Base-by-base conservation (phyloP, 2,113 vertebrate species). In the Oplegnathus fasciatus region DNA sequence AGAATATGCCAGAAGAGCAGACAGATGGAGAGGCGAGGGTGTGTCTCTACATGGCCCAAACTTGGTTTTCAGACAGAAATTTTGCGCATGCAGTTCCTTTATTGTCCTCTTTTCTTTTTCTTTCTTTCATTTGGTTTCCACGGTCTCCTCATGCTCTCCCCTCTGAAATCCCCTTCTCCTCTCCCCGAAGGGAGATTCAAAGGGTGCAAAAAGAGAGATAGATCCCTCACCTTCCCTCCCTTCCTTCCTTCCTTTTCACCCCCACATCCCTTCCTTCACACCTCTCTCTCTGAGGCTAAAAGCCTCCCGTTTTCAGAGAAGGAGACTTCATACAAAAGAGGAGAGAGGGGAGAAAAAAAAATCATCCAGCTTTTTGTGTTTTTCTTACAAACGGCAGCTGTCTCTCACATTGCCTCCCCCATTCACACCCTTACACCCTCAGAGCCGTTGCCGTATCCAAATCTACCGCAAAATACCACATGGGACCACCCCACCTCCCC, bases 361-460 rank as follows among this genome's bases (percentile, higher is more conserved):
- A 77, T 13, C 26, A 58, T 60, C 44, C 55, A 64, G 30, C 37
- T 48, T 85, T 86, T 74, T 78, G 42, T 58, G n/a, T 69, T 84
- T 85, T 62, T 48, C 64, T 80, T 74, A 55, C 71, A 88, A 85
- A 80, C 48, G n/a, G 82, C 64, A 70, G 78, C 70, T 86, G 76
- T 76, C 82, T 75, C 68, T 75, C 84, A 75, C 82, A 52, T 79
- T 17, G 44, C 78, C 32, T 65, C 30, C 44, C 50, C 75, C 76
- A 65, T 86, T 82, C 67, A 89, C 78, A 81, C 80, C 75, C 71
- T 71, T 37, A 52, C 82, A 83, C 75, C 83, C 76, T 80, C 44
- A 20, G 75, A 86, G 65, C 65, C n/a, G 6, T 37, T 65, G 62
- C 75, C 28, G n/a, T 37, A 44, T 60, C 65, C 82, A 79, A 57